Conservation (phyloP, 1,140 invertebrate species). For the Drosophila lacertosa region DNA sequence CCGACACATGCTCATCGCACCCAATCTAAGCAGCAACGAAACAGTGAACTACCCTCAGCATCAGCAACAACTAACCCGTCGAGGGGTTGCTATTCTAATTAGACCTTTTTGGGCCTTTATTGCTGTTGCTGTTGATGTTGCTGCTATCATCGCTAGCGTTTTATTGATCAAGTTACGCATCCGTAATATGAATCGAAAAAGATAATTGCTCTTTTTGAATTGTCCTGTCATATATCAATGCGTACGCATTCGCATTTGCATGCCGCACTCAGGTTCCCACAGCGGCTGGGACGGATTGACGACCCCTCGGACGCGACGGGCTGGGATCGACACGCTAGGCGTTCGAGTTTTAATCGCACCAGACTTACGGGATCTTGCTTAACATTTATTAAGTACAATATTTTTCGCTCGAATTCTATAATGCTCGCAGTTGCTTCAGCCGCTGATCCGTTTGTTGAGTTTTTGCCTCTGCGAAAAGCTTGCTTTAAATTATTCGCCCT, state of each 20-base stretch:
- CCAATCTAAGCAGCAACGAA: constrained; percentile 32
- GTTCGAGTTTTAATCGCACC: constrained; percentile 70
- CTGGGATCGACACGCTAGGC: constrained; percentile 44
- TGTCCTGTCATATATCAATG: constrained; percentile 71
- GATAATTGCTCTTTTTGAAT: constrained; percentile 78
- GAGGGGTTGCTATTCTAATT: constrained; percentile 61
- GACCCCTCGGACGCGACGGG: constrained; percentile 25
- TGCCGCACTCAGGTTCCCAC: constrained; percentile 53
- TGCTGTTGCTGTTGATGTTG: constrained; percentile 18
- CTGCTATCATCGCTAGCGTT: constrained; percentile 76
- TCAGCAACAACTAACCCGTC: constrained; percentile 27
- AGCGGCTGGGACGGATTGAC: constrained; percentile 23
- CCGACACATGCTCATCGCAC: constrained; percentile 28
- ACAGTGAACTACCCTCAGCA: constrained; percentile 31
- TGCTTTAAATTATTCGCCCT: constrained; percentile 64
- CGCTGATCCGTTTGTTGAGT: constrained; percentile 49
- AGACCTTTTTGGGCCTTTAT: constrained; percentile 38
- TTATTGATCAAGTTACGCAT: constrained; percentile 83
- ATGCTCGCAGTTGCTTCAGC: constrained; percentile 25
- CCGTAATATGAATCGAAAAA: constrained; percentile 80
- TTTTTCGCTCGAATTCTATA: constrained; percentile 61
- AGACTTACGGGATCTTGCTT: constrained; percentile 79
- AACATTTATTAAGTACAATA: constrained; percentile 70
- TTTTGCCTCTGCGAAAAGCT: constrained; percentile 63
- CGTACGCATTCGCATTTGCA: constrained; percentile 45